These are phyloP conservation scores for Penaeus monodon DNA, from an alignment of 2,888 invertebrate genomes.

Conservation along the genomic window DNA sequence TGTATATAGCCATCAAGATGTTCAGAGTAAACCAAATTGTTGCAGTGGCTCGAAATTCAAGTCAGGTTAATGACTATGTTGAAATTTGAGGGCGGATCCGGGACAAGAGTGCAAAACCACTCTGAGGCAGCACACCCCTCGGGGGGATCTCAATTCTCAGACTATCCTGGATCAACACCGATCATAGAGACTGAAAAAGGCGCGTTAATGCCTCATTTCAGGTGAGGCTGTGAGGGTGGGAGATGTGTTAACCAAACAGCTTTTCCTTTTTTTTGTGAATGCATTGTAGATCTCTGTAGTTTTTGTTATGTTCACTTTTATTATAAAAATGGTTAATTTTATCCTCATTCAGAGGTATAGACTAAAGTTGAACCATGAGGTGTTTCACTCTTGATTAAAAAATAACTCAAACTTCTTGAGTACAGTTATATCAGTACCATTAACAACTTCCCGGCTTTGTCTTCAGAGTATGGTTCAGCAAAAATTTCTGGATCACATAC, in stretches of 20 bases:
- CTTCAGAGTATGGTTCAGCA: constrained; percentile 61
- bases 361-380: too few relatives aligned
- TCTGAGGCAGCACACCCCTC: constrained; percentile 25
- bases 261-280: neutral
- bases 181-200: constrained; percentile 46
- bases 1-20: too few relatives aligned
- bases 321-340: too few relatives aligned
- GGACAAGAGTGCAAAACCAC: constrained; percentile 61
- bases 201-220: constrained; percentile 50
- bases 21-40: neutral
- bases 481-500: constrained; percentile 60
- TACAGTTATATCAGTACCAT: too few relatives aligned
- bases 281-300: too few relatives aligned
- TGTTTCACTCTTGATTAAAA: too few relatives aligned
- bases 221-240: constrained; percentile 7
- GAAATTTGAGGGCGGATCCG: constrained; percentile 61
- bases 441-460: neutral
- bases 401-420: too few relatives aligned
- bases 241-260: neutral
- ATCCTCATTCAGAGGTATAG: too few relatives aligned
- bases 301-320: too few relatives aligned
- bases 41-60: constrained; percentile 57
- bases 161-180: constrained; percentile 12
- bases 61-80: constrained; percentile 61
- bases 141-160: constrained; percentile 25